Base-by-base conservation (phyloP, 2,113 vertebrate genomes). In the Acanthochromis polyacanthus region DNA sequence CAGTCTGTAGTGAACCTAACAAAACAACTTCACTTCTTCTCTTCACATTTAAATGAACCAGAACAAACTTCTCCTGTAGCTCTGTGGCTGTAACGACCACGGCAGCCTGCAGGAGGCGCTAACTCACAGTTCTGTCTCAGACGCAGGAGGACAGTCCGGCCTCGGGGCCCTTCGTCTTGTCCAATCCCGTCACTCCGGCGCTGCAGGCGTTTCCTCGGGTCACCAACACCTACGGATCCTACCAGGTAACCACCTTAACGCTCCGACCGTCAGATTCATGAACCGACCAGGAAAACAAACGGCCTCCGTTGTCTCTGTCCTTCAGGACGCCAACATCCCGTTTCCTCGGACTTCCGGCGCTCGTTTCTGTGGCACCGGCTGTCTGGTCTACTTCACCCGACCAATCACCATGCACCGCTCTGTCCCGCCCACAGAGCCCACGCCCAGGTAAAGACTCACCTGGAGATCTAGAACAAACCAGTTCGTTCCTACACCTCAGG, bases 301-400 rank as follows among this genome's bases (percentile, higher is more conserved):
- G 2, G 10, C 19, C n/a, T 6, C 9, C 1, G 12, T 4, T 12
- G 19, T 51, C 19, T 20, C 14, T 22, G 5, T 28, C 57, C 38
- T 61, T 0, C 77, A 99, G 93, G 98, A 99, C 53, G 97, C 98
- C n/a, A 99, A 99, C 88, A 97, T 99, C 88, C 98, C 98, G 0
- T 99, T 99, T 75, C 98, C 98, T 28, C 95, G 98, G 12, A 99
- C 98, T 4, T 99, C 97, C 0, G 98, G 98, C n/a, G 98, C 98
- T 61, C 96, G 98, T 67, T 99, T 99, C 92, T 99, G 97, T 77
- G 97, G 98, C 75, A 96, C 98, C 91, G 97, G 97, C 43, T 99
- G 96, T 70, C 90, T 99, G 87, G 97, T 99, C 17, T 99, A 99
- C 82, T 99, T 99, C 92, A 99, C 97, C 0, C 95, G 98, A 45